A percentile compares a stretch with the other conserved stretches of the same genome.
These are phyloP conservation scores for Orcinus orca DNA, from an alignment of 2,113 vertebrate genomes.

Conservation along the genomic window DNA sequence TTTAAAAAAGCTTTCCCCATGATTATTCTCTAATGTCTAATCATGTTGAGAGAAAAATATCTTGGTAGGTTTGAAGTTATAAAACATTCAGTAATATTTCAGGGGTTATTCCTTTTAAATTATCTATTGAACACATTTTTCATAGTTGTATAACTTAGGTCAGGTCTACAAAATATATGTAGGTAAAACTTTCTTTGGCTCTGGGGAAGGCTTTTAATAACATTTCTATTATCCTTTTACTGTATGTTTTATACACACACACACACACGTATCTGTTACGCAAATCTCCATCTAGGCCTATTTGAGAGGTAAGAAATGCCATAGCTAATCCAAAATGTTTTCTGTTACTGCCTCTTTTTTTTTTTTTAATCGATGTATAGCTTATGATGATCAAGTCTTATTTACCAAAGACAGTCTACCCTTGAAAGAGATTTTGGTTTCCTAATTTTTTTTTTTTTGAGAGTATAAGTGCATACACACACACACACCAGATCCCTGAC, in stretches of 20 bases:
- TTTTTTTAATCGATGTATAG: background rate
- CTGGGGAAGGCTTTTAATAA: background rate
- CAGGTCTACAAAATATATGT: background rate
- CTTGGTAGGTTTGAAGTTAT: background rate
- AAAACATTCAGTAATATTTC: constrained; percentile 6
- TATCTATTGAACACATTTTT: constrained; percentile 18
- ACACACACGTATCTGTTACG: background rate
- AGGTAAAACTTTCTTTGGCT: background rate
- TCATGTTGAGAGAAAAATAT: constrained; percentile 5
- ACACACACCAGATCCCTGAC: background rate
- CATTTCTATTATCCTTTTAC: background rate
- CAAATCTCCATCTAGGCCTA: background rate
- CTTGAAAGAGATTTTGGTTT: constrained; percentile 39
- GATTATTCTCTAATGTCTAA: constrained; percentile 38
- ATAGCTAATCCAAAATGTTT: background rate
- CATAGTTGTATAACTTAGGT: constrained; percentile 4
- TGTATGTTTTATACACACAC: background rate
- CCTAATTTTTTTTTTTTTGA: background rate
- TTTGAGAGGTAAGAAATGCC: constrained; percentile 13
- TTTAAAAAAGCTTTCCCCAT: background rate
- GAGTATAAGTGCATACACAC: background rate
- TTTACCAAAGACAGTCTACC: background rate
- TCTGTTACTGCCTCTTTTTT: background rate
- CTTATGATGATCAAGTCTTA: background rate
- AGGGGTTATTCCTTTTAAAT: constrained; percentile 6